A percentile compares a stretch with the other conserved stretches of the same genome.
These are phyloP conservation scores for Masticophis lateralis DNA, from an alignment of 2,797 vertebrate species.

Conservation along the genomic window DNA sequence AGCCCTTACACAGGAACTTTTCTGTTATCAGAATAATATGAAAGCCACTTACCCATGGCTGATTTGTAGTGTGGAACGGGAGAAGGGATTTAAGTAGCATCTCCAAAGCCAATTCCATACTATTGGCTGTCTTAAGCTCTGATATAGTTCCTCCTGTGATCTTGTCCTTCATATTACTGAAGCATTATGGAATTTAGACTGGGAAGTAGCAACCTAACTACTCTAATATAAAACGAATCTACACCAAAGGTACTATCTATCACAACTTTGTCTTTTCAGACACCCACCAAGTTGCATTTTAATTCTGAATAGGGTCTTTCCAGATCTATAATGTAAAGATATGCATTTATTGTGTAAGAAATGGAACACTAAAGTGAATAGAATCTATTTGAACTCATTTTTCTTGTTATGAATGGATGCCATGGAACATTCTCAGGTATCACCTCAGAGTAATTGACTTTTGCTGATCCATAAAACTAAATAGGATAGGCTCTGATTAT, in stretches of 20 bases:
- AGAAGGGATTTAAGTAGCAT: background rate
- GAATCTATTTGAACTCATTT: background rate
- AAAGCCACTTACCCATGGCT: background rate
- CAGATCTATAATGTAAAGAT: background rate
- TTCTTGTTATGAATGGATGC: background rate
- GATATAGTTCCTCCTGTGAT: background rate
- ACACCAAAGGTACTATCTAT: background rate
- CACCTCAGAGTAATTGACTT: background rate
- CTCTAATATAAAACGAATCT: background rate
- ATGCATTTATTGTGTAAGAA: background rate
- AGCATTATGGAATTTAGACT: background rate
- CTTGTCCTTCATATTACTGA: background rate
- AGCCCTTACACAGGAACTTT: background rate
- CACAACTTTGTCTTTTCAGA: background rate
- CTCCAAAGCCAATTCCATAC: background rate
- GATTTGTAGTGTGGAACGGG: background rate
- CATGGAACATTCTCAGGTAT: background rate
- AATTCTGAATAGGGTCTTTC: background rate
- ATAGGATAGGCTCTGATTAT: background rate
- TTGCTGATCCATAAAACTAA: background rate
- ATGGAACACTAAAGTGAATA: background rate
- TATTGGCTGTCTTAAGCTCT: background rate
- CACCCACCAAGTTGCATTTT: background rate
- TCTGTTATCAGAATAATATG: background rate
- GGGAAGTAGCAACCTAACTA: background rate